Evolutionary conservation across 1,140 invertebrate genomes (phyloP), one percentile per base, ranked within the genome.

Genomic region (Magallana gigas): DNA sequence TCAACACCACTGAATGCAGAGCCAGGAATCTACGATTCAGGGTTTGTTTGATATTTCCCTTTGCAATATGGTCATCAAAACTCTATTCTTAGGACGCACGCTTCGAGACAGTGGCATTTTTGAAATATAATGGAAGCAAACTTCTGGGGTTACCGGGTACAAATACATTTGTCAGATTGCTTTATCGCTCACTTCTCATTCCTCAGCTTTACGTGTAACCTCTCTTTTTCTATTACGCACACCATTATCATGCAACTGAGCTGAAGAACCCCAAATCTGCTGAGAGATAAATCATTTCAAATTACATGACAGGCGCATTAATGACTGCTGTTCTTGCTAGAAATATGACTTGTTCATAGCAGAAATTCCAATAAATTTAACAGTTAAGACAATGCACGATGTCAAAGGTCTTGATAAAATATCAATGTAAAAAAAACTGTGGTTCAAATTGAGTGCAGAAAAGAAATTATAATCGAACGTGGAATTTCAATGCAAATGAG

Each of bases 231-330:
- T 71, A 29, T 76, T 76, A 29, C 8, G 18, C 14, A 76, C 12
- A 29, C 68, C 68, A 76, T 76, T 76, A 29, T 76, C 68, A 76
- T 76, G 23, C 6, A 76, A 76, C 68, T 6, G 18, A 29, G 68
- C 12, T 29, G 12, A 29, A 29, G 11, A 76, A 16, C 36, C 68
- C 36, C 36, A 36, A 29, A 29, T 76, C 68, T 76, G 23, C 6
- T 36, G 68, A 76, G 14, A 76, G 18, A 76, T 76, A 29, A 76
- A 76, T 76, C 68, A 76, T 76, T 76, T 76, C 68, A 76, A 76
- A 29, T 76, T 76, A 12, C 68, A 36, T 9, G 68, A 76, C 68
- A 76, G 23, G 23, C 11, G 68, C 8, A 76, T 29, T 76, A 76
- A 76, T 76, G 23, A 76, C 23, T 76, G 68, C 23, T 76, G 36